Evolutionary conservation across 2,888 invertebrate species (phyloP).

Genomic region (Aricia artaxerxes): DNA sequence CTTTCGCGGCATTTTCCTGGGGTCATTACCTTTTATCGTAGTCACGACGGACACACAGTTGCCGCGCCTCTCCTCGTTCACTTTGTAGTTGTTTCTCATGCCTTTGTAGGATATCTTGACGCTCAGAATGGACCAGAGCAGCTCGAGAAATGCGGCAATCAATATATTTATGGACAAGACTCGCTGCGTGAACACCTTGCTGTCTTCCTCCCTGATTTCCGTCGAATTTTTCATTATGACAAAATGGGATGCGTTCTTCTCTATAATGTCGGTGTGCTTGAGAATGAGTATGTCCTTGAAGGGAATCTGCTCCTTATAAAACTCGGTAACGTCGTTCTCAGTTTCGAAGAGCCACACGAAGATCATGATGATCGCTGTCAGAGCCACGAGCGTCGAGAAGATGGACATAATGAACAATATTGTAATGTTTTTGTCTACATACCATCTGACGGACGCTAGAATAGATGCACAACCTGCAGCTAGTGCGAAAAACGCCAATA

Average conservation of each 20-base stretch:
- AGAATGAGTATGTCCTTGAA: conserved; percentile 64
- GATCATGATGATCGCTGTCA: conserved; percentile 65
- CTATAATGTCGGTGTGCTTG: conserved; percentile 61
- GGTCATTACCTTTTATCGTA: conserved; percentile 78
- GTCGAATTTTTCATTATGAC: conserved; percentile 56
- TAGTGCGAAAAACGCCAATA: conserved; percentile 75
- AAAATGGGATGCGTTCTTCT: conserved; percentile 66
- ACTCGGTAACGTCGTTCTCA: conserved; percentile 61
- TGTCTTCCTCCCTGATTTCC: conserved; percentile 48
- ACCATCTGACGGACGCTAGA: conserved; percentile 84
- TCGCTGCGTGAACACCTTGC: conserved; percentile 64
- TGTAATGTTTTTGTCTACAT: conserved; percentile 83
- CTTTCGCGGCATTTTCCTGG: conserved; percentile 60
- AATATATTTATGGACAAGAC: conserved; percentile 81
- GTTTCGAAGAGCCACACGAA: conserved; percentile 67
- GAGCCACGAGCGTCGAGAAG: conserved; percentile 76
- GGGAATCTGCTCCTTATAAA: conserved; percentile 67
- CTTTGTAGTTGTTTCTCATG: conserved; percentile 81
- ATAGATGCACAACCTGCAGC: conserved; percentile 78
- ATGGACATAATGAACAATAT: conserved; percentile 81
- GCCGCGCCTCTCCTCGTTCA: conserved; percentile 72
- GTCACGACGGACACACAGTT: conserved; percentile 78
- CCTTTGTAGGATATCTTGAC: conserved; percentile 81
- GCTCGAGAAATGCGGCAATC: conserved; percentile 79
- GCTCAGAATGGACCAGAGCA: conserved; percentile 82